These are phyloP conservation scores for Struthidea cinerea DNA, from an alignment of 2,113 vertebrate genomes.

Conservation along the genomic window DNA sequence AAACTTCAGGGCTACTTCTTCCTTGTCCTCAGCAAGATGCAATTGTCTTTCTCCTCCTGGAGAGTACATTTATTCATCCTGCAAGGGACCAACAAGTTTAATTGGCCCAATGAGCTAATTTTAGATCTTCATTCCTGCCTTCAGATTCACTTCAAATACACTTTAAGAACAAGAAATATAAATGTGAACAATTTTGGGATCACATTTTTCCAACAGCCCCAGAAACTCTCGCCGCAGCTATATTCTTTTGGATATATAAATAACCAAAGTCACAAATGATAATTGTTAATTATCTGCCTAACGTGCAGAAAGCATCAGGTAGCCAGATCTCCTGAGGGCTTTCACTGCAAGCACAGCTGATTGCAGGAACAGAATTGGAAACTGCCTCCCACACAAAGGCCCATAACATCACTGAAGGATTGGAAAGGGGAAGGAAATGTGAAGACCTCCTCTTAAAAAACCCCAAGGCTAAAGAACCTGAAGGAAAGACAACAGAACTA, in stretches of 20 bases:
- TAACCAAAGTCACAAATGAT: neutral
- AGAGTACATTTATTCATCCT: constrained; percentile 5
- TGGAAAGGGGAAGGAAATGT: neutral
- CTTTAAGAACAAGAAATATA: neutral
- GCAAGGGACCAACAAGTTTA: neutral
- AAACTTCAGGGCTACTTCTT: neutral
- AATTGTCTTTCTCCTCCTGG: constrained; percentile 16
- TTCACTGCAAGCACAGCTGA: neutral
- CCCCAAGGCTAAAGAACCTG: neutral
- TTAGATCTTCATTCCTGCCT: neutral
- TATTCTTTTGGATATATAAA: neutral
- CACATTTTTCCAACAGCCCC: neutral
- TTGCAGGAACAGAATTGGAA: constrained; percentile 11
- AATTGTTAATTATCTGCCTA: neutral
- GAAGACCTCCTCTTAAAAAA: neutral
- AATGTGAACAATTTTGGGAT: neutral
- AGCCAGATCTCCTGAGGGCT: neutral
- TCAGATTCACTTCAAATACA: neutral
- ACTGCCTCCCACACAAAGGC: neutral
- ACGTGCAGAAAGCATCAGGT: neutral
- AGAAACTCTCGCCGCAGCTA: neutral
- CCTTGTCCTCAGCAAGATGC: neutral
- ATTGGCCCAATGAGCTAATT: constrained; percentile 1
- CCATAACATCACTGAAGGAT: neutral
- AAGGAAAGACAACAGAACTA: neutral